These are phyloP conservation scores for Drosophila tropicalis DNA, from an alignment of 1,140 invertebrate genomes.

Conservation along the genomic window DNA sequence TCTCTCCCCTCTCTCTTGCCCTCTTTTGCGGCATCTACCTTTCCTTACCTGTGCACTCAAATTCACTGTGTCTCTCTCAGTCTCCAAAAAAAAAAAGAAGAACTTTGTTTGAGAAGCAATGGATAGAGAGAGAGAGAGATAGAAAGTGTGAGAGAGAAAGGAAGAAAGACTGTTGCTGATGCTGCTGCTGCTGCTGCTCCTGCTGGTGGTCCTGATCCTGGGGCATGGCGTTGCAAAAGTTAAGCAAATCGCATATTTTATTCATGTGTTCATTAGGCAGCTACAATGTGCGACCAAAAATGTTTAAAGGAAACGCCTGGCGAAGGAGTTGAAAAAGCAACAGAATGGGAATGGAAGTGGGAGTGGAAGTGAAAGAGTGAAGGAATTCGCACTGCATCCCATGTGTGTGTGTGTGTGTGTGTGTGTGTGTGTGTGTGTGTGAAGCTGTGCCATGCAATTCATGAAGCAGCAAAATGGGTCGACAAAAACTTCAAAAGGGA, in stretches of 20 bases:
- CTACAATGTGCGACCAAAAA: constrained; percentile 81
- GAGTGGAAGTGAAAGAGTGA: neutral
- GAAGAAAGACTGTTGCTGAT: constrained; percentile 44
- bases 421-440: constrained; percentile 1
- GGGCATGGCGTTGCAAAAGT: constrained; percentile 72
- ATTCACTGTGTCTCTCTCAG: neutral
- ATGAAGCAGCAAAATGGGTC: constrained; percentile 77
- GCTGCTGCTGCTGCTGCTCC: constrained; percentile 13
- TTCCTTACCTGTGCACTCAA: constrained; percentile 17
- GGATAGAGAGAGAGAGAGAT: neutral
- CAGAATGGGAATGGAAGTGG: too few relatives aligned
- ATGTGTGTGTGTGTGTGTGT: neutral
- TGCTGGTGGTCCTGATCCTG: constrained; percentile 26
- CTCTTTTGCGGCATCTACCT: neutral
- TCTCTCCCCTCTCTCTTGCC: neutral
- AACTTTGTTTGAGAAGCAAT: neutral
- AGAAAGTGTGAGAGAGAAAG: neutral
- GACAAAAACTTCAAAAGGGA: constrained; percentile 74
- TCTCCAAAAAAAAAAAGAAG: neutral
- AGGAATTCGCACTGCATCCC: neutral
- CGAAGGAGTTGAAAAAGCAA: constrained; percentile 26
- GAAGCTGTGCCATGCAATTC: constrained; percentile 41
- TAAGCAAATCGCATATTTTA: constrained; percentile 82
- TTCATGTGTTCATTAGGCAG: constrained; percentile 81
- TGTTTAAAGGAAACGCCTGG: constrained; percentile 73